phyloP scores from a whole-genome alignment of 2,113 vertebrate species.

The Panthera uncia region DNA sequence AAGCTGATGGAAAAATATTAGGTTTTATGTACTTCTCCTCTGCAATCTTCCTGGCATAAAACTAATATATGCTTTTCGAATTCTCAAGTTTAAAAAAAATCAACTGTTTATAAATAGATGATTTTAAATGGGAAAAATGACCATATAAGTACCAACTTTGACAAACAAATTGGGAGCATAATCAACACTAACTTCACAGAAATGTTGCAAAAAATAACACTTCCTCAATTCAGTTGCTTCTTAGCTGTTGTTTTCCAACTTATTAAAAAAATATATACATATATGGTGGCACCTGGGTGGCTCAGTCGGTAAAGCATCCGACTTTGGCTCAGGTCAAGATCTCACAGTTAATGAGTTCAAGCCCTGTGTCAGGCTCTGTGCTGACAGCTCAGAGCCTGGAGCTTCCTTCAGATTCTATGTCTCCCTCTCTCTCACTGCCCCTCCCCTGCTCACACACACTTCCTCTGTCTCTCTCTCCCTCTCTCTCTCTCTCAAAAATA shows the following conservation, averaged over 20 bases:
- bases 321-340: too few relatives aligned
- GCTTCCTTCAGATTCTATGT: too few relatives aligned
- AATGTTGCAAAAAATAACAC: neutral
- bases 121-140: neutral
- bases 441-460: too few relatives aligned
- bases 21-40: neutral
- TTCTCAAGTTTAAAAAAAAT: neutral
- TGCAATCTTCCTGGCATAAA: neutral
- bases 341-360: too few relatives aligned
- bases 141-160: neutral
- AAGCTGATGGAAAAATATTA: neutral
- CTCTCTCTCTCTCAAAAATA: too few relatives aligned
- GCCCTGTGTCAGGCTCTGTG: too few relatives aligned
- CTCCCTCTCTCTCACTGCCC: too few relatives aligned
- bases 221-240: neutral
- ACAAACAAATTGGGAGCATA: neutral
- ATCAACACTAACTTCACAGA: neutral
- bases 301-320: too few relatives aligned
- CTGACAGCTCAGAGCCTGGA: too few relatives aligned
- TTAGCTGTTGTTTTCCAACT: neutral
- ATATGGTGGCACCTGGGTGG: too few relatives aligned
- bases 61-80: neutral
- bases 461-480: too few relatives aligned
- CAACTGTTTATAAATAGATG: neutral
- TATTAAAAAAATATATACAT: neutral